A percentile compares a stretch with the other conserved stretches of the same genome.
These are phyloP conservation scores for Stegastes partitus DNA, from an alignment of 2,113 vertebrate genomes.

Conservation along the genomic window DNA sequence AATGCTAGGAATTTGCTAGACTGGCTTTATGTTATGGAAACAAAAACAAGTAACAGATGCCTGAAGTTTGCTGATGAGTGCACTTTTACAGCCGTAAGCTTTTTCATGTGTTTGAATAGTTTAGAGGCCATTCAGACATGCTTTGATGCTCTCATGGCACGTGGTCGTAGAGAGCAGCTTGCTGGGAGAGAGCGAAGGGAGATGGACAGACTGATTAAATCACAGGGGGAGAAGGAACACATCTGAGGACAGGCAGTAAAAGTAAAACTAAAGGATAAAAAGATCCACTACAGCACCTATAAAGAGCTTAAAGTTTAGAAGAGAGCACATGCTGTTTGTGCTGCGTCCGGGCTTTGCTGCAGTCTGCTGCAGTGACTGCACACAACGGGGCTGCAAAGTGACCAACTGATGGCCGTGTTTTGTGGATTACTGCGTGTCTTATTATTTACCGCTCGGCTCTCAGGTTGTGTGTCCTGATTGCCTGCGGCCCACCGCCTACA, in stretches of 20 bases:
- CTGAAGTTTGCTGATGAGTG: conserved; percentile 52
- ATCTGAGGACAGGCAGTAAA: conserved; percentile 6
- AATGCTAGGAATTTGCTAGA: conserved; percentile 26
- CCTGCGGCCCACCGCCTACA: conserved; percentile 71
- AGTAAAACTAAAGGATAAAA: conserved; percentile 1
- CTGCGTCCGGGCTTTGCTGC: conserved; percentile 22
- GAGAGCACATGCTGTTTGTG: neutral
- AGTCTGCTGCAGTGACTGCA: conserved; percentile 14
- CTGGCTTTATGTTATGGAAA: conserved; percentile 48
- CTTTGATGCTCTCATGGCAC: conserved; percentile 51
- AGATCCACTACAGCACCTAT: neutral
- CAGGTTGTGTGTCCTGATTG: conserved; percentile 70
- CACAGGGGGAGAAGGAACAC: neutral
- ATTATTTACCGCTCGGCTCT: conserved; percentile 61
- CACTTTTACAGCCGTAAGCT: conserved; percentile 47
- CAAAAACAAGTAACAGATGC: conserved; percentile 64
- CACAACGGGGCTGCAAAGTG: conserved; percentile 19
- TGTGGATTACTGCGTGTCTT: conserved; percentile 35
- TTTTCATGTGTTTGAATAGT: conserved; percentile 50
- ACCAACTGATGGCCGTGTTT: conserved; percentile 28
- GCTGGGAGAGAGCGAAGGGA: neutral
- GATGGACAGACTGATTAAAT: conserved; percentile 26
- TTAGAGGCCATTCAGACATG: conserved; percentile 46
- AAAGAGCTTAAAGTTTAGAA: conserved; percentile 7
- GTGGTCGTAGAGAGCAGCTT: conserved; percentile 6